Evolutionary conservation across 1,140 invertebrate genomes (phyloP).

Genomic region (Neodiprion fabricii): DNA sequence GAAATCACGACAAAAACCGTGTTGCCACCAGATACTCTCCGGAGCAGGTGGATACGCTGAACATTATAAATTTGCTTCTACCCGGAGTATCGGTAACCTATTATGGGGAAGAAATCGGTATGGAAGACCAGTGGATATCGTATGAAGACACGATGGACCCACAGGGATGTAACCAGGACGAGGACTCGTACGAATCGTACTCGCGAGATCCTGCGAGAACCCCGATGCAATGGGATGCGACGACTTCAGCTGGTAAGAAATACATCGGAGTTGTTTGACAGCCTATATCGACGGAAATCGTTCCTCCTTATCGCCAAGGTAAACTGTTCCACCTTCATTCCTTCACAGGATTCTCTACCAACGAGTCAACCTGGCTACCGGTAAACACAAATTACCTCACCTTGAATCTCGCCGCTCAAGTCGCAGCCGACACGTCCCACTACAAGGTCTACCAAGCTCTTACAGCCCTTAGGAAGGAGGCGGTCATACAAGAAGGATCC

Average conservation of each 20-base stretch:
- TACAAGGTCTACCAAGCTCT: constrained; percentile 63
- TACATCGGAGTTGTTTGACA: no score
- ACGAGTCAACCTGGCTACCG: constrained; percentile 72
- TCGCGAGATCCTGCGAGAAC: constrained; percentile 68
- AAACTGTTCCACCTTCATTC: background rate
- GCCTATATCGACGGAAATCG: no score
- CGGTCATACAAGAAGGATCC: background rate
- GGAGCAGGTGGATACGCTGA: constrained; percentile 68
- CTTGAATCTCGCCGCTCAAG: constrained; percentile 61
- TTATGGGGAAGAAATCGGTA: constrained; percentile 76
- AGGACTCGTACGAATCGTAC: constrained; percentile 39
- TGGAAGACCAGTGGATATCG: constrained; percentile 62
- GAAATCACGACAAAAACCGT: constrained; percentile 71
- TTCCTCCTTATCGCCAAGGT: no score
- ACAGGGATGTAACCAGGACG: constrained; percentile 44
- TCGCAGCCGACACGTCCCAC: constrained; percentile 51
- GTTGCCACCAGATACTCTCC: constrained; percentile 67
- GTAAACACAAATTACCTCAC: constrained; percentile 63
- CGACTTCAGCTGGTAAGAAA: constrained; percentile 63
- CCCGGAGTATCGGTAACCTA: constrained; percentile 79
- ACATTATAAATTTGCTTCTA: constrained; percentile 72
- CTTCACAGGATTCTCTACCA: constrained; percentile 66
- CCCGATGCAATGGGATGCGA: constrained; percentile 77
- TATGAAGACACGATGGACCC: constrained; percentile 50
- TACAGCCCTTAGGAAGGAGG: constrained; percentile 48